Evolutionary conservation across 2,888 invertebrate species (phyloP).

Genomic region (Noctua pronuba): DNA sequence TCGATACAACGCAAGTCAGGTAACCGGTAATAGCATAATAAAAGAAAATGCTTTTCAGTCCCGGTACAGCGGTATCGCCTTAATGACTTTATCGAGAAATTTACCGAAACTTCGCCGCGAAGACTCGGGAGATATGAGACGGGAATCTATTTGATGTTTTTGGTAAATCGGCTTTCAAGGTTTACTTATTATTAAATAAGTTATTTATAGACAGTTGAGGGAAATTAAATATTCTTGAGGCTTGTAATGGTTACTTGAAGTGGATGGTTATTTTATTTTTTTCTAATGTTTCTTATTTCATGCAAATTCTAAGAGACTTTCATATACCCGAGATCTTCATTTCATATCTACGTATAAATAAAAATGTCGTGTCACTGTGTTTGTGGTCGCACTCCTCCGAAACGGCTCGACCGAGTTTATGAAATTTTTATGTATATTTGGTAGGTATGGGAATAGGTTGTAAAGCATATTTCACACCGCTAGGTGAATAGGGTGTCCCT

Average conservation of each 20-base stretch:
- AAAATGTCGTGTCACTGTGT: too few species aligned
- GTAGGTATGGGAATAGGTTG: too few species aligned
- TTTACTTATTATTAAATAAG: background rate
- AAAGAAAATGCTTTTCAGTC: conserved; percentile 16
- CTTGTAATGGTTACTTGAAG: background rate
- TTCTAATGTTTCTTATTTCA: background rate
- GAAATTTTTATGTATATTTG: too few species aligned
- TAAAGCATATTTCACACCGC: too few species aligned
- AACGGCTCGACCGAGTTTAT: too few species aligned
- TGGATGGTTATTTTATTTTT: background rate
- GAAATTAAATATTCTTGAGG: background rate
- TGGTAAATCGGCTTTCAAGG: conserved; percentile 6
- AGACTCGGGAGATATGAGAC: background rate
- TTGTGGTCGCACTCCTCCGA: too few species aligned
- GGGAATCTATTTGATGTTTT: conserved; percentile 11
- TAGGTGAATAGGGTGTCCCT: too few species aligned
- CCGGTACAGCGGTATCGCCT: conserved; percentile 12
- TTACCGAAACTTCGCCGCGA: conserved; percentile 2
- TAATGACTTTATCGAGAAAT: conserved; percentile 55
- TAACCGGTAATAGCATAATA: conserved; percentile 46
- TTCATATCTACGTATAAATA: background rate
- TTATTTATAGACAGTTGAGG: background rate
- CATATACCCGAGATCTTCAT: background rate
- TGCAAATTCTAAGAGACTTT: too few species aligned
- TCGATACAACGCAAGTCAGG: conserved; percentile 29